Evolutionary conservation across 2,113 vertebrate species (phyloP).

Genomic region (Lichenostomus cassidix): DNA sequence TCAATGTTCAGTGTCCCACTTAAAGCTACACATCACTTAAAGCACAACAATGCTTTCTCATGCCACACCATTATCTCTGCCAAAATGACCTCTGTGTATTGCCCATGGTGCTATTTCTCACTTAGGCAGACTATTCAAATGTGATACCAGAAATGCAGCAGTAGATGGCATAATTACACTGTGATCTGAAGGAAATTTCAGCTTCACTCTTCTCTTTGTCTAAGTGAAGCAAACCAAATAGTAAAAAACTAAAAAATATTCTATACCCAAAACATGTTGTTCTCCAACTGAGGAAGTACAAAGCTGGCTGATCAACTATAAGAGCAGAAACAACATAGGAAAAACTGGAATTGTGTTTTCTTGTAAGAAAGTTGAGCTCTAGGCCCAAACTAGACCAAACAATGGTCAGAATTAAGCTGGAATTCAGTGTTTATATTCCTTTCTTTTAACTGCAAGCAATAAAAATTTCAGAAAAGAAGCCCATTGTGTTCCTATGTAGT

Average conservation of each 20-base stretch:
- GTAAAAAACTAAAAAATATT: background rate
- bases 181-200: background rate
- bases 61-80: background rate
- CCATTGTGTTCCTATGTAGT: background rate
- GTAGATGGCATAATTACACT: conserved; percentile 50
- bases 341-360: background rate
- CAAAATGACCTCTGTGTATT: background rate
- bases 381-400: background rate
- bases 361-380: background rate
- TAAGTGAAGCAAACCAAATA: background rate
- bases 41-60: background rate
- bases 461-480: background rate
- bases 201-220: background rate
- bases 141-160: conserved; percentile 26
- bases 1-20: background rate
- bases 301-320: background rate
- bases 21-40: background rate
- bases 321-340: background rate
- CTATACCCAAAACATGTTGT: background rate
- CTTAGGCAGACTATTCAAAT: background rate
- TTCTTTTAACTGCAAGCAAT: background rate
- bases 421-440: background rate
- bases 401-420: background rate
- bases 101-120: background rate
- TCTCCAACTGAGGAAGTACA: background rate